Base-by-base conservation (phyloP, 2,113 vertebrate genomes). In the Vidua macroura region DNA sequence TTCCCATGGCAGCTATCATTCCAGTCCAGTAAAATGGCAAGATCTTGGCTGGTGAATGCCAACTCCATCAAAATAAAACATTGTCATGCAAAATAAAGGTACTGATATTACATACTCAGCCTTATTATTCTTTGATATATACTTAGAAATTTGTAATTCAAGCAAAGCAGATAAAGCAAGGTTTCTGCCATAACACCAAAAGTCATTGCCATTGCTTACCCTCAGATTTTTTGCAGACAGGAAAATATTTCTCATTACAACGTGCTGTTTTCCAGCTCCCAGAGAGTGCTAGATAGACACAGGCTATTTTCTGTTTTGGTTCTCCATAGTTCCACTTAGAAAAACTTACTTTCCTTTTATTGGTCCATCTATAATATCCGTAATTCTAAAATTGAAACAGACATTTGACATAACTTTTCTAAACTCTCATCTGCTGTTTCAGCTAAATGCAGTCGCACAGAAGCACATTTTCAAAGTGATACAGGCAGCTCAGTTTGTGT, bases 251-350 rank as follows among this genome's bases (percentile, higher is more conserved):
- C 76, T 98, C 96, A 64, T 96, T 97, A 90, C 99, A 99, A 10
- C 77, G 18, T 25, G 98, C 96, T 41, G 99, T 99, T 97, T 98
- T 99, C 99, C 99, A 99, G n/a, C n/a, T 96, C 49, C 97, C 98
- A n/a, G 97, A 97, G 10, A 96, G 69, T 23, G 98, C 98, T 73
- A 99, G 91, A 60, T 98, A 99, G 72, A 99, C 99, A 90, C 99
- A 99, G 4, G 96, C 98, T 39, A 76, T 96, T 88, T 98, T 99
- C 86, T 95, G 66, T 70, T 95, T 98, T 41, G 99, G 99, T 75
- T 99, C 99, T 39, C 93, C 79, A 2, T 60, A 22, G 13, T 93
- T 96, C 99, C 99, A 99, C 30, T 98, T 98, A n/a, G 98, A 98
- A 81, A 97, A 99, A 17, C 76, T 96, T 59, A 99, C 58, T 60